Evolutionary conservation across 2,888 invertebrate genomes (phyloP), one percentile per base, ranked within the genome.

Genomic region (Loripinus fragilis): DNA sequence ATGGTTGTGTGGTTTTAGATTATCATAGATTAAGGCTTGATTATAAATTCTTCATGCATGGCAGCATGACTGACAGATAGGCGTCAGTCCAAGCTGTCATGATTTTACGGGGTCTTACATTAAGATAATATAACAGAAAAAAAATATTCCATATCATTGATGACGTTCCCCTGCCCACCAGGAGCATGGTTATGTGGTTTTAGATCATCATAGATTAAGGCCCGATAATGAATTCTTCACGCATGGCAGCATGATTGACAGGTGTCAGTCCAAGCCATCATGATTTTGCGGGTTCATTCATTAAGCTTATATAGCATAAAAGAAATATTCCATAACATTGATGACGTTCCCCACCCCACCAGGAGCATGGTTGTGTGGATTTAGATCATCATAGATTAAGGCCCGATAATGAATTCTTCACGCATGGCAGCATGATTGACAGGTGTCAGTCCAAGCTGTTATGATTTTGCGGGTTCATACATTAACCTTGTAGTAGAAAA

Each of bases 371-470:
- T 60, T 60, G 60, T 67, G 33, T 60, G 83, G 83, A 83, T 85
- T 85, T 85, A 81, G 80, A 73, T 81, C 81, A 83, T 85, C 83
- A 79, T 79, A 84, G 55, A 86, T 71, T 70, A 81, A 81, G 15
- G 30, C 52, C 73, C 71, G 52, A 45, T 20, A 48, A 48, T 84
- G 77, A 78, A 74, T 80, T 80, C 80, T 80, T 85, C 80, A 81
- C 74, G 25, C 85, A 80, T 52, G 25, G 48, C 68, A 69, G 71
- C 79, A 33, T 42, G n/a, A 41, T 23, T 38, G 45, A n/a, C n/a
- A n/a, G 60, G 30, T 45, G 45, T 45, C 45, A 3, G 20, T 2
- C 45, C 7, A 45, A 8, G 15, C 20, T 45, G 45, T 45, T 20
- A 45, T 45, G 45, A 45, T 45, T 45, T 60, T 60, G 60, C 60